Base-by-base conservation (phyloP, 2,113 vertebrate species). In the Hiodon alosoides region DNA sequence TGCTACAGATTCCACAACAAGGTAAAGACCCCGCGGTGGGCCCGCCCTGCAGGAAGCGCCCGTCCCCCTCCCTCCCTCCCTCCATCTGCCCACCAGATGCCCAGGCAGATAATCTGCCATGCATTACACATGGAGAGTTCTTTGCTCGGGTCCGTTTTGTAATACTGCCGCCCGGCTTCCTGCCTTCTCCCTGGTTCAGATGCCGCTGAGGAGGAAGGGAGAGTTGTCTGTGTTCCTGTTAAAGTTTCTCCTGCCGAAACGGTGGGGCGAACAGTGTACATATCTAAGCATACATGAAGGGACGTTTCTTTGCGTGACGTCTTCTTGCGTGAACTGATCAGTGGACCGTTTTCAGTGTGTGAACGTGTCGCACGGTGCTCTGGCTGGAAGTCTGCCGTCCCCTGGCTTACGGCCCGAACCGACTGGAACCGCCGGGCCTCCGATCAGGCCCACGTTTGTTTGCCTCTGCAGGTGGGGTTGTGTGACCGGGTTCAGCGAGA, bases 1-100 rank as follows among this genome's bases (percentile, higher is more conserved):
- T 94, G 94, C 90, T 99, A 93, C 86, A 86, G 89, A 83, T 98
- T 98, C 88, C 97, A 99, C 89, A 99, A 98, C 89, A 90, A 94
- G 96, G 97, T 93, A 88, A 89, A 90, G 48, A 67, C 7, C 17
- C 9, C 57, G 9, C 55, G 57, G 31, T 70, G 52, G 8, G 48
- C 58, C 7, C 1, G 46, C 13, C 3, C 67, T 31, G 16, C n/a
- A 6, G 52, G 3, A 53, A 31, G 48, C 4, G 55, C 9, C 74
- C 31, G 8, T 52, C 5, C 64, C 31, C 17, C 51, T 10, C 17
- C 10, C 31, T n/a, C 17, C 53, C 2, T 51, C 13, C 48, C 59
- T 3, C 50, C 68, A 71, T 69, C 68, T 76, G 68, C 58, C 51
- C n/a, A 7, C 68, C 68, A 71, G 75, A 70, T 76, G 53, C 52